A percentile compares a stretch with the other conserved stretches of the same genome.
phyloP scores from a whole-genome alignment of 2,113 vertebrate species.

The Emydura subglobosa region DNA sequence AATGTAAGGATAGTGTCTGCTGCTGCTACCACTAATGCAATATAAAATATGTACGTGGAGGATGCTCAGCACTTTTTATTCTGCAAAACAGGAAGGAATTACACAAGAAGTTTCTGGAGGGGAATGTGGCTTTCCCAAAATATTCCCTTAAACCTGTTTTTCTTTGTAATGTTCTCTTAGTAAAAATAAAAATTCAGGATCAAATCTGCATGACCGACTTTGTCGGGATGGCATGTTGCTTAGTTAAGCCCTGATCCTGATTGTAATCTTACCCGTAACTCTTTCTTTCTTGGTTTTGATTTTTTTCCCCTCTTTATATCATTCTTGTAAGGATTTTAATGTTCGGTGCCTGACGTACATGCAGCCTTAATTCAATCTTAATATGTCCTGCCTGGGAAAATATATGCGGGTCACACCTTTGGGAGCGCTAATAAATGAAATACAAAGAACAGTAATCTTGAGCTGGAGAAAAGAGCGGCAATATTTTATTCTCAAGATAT shows the following conservation, averaged over 20 bases:
- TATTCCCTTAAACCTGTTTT: neutral
- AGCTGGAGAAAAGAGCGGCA: neutral
- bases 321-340: neutral
- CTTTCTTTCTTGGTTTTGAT: neutral
- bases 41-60: neutral
- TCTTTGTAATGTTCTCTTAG: neutral
- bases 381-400: neutral
- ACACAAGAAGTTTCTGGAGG: neutral
- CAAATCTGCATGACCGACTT: rapidly evolving
- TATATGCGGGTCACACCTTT: neutral
- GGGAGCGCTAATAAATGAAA: neutral
- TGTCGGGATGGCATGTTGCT: neutral
- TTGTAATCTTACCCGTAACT: neutral
- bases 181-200: neutral
- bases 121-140: neutral
- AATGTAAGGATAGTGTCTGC: neutral
- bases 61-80: neutral
- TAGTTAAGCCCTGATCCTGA: neutral
- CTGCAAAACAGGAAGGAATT: neutral
- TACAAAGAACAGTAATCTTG: neutral
- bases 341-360: neutral
- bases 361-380: neutral
- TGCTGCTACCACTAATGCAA: neutral
- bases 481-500: neutral
- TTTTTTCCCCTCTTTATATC: neutral